Evolutionary conservation across 64 coral and sea anemone species (phyloP).

Genomic region (Pocillopora damicornis): DNA sequence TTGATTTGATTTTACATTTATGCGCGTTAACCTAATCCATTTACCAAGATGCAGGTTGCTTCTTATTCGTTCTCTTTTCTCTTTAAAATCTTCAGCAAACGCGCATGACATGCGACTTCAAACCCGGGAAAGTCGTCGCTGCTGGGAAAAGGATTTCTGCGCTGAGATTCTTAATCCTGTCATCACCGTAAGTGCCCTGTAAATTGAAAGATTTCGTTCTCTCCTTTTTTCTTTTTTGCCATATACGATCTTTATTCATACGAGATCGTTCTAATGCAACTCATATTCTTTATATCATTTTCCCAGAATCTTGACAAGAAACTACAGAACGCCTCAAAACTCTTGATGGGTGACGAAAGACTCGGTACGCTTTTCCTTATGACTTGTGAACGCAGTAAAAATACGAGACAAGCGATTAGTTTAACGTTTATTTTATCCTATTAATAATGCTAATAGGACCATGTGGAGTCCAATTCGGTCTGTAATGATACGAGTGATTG

Average conservation of each 20-base stretch:
- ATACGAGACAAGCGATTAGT: too few species aligned
- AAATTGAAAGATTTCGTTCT: background rate
- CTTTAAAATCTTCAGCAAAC: background rate
- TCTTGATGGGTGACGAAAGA: conserved; percentile 24
- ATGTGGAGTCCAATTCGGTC: too few species aligned
- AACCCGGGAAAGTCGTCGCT: conserved; percentile 15
- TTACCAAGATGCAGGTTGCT: too few species aligned
- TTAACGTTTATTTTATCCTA: too few species aligned
- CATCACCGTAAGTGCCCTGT: background rate
- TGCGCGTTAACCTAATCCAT: too few species aligned
- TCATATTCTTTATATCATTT: background rate
- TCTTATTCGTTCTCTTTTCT: too few species aligned
- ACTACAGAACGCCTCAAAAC: background rate
- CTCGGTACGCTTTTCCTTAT: background rate
- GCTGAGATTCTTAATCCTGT: conserved; percentile 2
- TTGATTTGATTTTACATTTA: too few species aligned
- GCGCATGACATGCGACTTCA: conserved; percentile 8
- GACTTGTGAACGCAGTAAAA: too few species aligned
- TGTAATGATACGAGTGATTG: too few species aligned
- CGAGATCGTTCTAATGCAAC: background rate
- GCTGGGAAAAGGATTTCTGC: conserved; percentile 41
- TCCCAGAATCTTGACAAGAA: conserved; percentile 30
- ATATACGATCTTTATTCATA: too few species aligned
- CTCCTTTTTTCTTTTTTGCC: background rate
- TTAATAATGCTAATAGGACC: too few species aligned